Conservation (phyloP, 2,888 invertebrate genomes). For the Tethea ocularis region DNA sequence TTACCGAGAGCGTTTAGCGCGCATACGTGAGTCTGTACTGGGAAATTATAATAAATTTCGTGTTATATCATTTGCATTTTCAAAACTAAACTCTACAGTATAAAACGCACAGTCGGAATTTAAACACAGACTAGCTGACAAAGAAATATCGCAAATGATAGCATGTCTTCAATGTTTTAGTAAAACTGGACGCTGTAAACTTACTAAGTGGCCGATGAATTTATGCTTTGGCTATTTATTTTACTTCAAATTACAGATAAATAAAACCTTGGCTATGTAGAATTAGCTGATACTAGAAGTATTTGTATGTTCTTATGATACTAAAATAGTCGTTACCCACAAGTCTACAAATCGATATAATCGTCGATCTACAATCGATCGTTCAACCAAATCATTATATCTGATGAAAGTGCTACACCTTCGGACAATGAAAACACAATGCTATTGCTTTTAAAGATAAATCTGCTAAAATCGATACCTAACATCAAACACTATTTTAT, state of each 20-base stretch:
- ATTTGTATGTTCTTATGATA: neutral
- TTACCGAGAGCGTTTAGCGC: slow-evolving; percentile 6
- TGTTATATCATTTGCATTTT: neutral
- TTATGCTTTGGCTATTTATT: neutral
- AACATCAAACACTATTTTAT: neutral
- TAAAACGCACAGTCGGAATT: neutral
- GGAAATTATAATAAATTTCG: slow-evolving; percentile 6
- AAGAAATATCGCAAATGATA: slow-evolving; percentile 3
- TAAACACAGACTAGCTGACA: neutral
- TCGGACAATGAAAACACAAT: neutral
- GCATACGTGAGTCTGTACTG: slow-evolving; percentile 3
- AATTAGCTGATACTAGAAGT: neutral
- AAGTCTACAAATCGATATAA: neutral
- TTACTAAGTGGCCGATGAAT: neutral
- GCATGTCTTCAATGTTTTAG: neutral
- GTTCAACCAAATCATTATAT: neutral
- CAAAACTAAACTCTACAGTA: neutral
- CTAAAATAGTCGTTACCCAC: neutral
- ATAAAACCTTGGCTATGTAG: neutral
- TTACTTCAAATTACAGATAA: neutral
- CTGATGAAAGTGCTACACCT: neutral
- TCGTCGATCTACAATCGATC: neutral
- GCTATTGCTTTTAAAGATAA: neutral
- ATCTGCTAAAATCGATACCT: neutral
- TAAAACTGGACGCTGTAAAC: neutral